A percentile compares a stretch with the other conserved stretches of the same genome.
phyloP scores from a whole-genome alignment of 2,888 invertebrate species.

The Microctonus hyperodae region DNA sequence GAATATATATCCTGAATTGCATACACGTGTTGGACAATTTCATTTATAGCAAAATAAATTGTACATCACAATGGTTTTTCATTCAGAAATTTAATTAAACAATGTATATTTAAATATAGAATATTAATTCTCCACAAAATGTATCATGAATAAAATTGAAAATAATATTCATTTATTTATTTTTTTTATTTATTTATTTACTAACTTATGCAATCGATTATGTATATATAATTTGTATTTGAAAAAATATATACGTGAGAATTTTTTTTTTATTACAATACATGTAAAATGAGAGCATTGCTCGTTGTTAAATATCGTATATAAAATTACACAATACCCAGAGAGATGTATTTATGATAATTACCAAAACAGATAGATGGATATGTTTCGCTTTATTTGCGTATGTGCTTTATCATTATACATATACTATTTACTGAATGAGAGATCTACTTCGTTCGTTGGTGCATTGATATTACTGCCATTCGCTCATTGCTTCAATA shows the following conservation, averaged over 20 bases:
- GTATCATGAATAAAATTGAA: no score
- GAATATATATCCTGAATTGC: constrained; percentile 8
- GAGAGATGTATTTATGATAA: constrained; percentile 29
- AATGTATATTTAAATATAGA: not conserved
- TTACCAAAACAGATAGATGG: constrained; percentile 28
- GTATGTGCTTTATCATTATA: constrained; percentile 30
- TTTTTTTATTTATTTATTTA: no score
- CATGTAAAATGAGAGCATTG: no score
- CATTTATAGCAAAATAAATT: constrained; percentile 18
- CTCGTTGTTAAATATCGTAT: constrained; percentile 3
- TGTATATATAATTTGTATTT: no score
- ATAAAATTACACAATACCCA: not conserved
- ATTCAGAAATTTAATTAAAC: constrained; percentile 6
- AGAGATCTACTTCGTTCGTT: constrained; percentile 28
- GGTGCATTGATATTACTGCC: constrained; percentile 7
- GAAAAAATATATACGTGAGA: no score
- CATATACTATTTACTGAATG: constrained; percentile 32
- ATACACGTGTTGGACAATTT: constrained; percentile 20
- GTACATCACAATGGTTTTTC: constrained; percentile 1
- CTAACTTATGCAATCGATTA: no score
- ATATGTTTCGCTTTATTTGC: constrained; percentile 37
- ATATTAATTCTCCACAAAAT: no score
- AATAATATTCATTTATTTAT: no score
- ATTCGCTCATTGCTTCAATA: constrained; percentile 22
- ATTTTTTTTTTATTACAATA: no score